Evolutionary conservation across 2,888 invertebrate species (phyloP), one percentile per base, ranked within the genome.

Genomic region (Mamestra brassicae): DNA sequence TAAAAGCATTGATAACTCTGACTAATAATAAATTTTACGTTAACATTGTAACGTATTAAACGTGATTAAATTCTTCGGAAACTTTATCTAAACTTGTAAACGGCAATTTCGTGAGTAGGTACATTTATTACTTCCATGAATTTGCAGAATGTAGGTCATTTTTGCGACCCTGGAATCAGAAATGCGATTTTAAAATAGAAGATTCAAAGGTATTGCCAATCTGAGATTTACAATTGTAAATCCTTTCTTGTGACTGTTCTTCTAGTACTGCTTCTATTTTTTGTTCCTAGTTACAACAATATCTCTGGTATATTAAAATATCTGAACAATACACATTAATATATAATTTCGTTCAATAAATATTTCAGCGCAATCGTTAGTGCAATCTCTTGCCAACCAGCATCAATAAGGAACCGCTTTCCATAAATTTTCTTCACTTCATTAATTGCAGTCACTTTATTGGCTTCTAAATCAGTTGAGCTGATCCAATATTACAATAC

Each of bases 381-480:
- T 61, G n/a, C 38, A 55, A 60, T 50, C 1, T 36, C 17, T 64
- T 60, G 74, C 63, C 47, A 80, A 63, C 11, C 10, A 54, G 7
- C 26, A 66, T 62, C 15, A 57, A 38, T n/a, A 42, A 45, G 11
- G 34, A 55, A 60, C 2, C 8, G 17, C 11, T 58, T 66, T 34
- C 13, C 26, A 71, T 73, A 79, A 79, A 79, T 79, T 54, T 4
- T 42, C 15, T 61, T 42, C 15, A 17, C 52, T 72, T 64, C 47
- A 38, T 60, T 71, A 36, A 42, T 38, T 6, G 58, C 42, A 5
- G 36, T 36, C 15, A 42, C 47, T 45, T 71, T 55, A 34, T 72
- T 70, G 80, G 58, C 83, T 62, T 8, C 10, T 47, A 64, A 15
- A 82, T 61, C 52, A 58, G 36, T 62, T 55, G 42, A 62, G 26